phyloP scores from a whole-genome alignment of 1,140 invertebrate species.

The Gryllus bimaculatus region DNA sequence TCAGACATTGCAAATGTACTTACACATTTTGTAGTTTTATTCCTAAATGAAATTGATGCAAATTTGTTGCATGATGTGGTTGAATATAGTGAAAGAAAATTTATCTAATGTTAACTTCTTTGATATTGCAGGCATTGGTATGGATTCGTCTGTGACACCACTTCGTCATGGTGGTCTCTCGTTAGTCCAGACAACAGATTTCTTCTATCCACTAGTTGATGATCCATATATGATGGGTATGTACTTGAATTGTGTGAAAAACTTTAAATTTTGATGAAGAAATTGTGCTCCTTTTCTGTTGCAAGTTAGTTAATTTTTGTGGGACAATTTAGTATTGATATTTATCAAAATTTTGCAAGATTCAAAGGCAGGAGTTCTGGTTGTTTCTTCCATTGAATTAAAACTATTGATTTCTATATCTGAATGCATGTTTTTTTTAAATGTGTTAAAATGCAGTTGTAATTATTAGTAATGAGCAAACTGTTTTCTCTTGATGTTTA shows the following conservation, averaged over 20 bases:
- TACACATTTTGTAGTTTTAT: too few species aligned
- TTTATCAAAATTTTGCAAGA: background rate
- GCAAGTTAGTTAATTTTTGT: too few species aligned
- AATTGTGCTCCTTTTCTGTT: too few species aligned
- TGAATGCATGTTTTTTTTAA: background rate
- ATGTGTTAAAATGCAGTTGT: background rate
- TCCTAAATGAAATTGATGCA: too few species aligned
- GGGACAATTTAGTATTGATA: too few species aligned
- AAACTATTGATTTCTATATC: background rate
- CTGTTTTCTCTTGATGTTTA: too few species aligned
- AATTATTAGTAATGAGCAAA: background rate
- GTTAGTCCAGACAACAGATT: conserved; percentile 95
- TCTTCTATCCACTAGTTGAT: conserved; percentile 96
- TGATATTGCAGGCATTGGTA: conserved; percentile 51
- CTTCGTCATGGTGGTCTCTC: conserved; percentile 86
- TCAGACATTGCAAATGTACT: too few species aligned
- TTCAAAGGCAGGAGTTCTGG: background rate
- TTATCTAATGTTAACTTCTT: background rate
- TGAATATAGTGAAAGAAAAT: background rate
- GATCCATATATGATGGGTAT: conserved; percentile 97
- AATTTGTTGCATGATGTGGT: too few species aligned
- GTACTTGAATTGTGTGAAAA: background rate
- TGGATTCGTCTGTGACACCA: conserved; percentile 84
- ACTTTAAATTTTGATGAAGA: too few species aligned
- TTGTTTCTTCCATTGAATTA: background rate